Evolutionary conservation across 2,113 vertebrate species (phyloP).

Genomic region (Podarcis raffonei): DNA sequence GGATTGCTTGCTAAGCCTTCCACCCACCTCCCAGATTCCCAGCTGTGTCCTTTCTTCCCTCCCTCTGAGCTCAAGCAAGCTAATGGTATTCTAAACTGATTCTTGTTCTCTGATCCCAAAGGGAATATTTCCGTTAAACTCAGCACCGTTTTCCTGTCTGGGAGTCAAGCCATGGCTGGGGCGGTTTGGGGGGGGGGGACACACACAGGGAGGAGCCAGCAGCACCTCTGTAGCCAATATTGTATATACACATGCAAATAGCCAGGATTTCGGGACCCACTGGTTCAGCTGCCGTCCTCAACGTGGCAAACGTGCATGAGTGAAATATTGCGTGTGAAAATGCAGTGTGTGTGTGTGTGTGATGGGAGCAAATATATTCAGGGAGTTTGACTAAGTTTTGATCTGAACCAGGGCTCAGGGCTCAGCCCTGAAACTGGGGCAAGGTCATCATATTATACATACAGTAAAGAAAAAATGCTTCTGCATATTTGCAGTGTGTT

Average conservation of each 20-base stretch:
- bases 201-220: neutral
- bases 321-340: neutral
- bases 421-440: neutral
- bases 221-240: neutral
- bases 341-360: neutral
- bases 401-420: neutral
- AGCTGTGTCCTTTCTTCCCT: neutral
- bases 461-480: neutral
- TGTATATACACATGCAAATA: neutral
- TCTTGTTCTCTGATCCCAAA: neutral
- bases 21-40: neutral
- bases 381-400: neutral
- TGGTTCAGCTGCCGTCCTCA: neutral
- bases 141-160: conserved; percentile 2
- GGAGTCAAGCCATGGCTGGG: neutral
- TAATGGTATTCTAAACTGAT: neutral
- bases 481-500: neutral
- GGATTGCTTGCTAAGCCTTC: neutral
- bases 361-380: neutral
- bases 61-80: neutral
- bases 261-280: neutral
- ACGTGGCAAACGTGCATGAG: neutral
- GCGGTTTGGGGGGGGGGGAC: no score
- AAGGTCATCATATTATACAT: neutral
- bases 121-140: conserved; percentile 7